These are phyloP conservation scores for Seriola aureovittata DNA, from an alignment of 2,113 vertebrate genomes.

Conservation along the genomic window DNA sequence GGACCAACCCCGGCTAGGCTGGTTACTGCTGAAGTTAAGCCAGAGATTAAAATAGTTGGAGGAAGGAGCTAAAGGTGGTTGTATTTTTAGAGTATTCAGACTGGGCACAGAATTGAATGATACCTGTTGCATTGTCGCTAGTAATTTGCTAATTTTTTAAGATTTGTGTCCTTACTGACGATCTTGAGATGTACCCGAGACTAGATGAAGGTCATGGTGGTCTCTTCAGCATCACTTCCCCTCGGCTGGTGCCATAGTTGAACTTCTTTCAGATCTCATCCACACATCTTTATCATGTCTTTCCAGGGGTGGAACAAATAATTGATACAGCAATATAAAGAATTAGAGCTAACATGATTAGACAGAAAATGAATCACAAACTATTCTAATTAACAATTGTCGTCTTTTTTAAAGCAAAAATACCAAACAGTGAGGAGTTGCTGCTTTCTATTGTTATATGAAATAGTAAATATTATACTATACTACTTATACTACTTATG, in stretches of 20 bases:
- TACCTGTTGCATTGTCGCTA: background rate
- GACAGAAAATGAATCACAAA: too few species aligned
- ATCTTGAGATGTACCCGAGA: background rate
- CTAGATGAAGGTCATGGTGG: background rate
- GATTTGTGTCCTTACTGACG: background rate
- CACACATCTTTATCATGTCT: background rate
- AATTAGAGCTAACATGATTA: background rate
- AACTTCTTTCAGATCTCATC: background rate
- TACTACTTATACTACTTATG: too few species aligned
- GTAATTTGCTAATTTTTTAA: too few species aligned
- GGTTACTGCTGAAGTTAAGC: constrained; percentile 39
- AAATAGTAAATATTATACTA: too few species aligned
- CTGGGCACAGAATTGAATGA: constrained; percentile 11
- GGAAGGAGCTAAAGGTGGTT: constrained; percentile 29
- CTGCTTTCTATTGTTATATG: background rate
- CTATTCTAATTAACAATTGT: too few species aligned
- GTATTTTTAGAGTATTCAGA: constrained; percentile 58
- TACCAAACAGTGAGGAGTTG: background rate
- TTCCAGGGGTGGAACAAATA: background rate
- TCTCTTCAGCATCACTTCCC: background rate
- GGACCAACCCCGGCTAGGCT: constrained; percentile 11
- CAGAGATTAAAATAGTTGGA: constrained; percentile 57
- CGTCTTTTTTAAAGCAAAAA: too few species aligned
- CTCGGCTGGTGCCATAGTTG: background rate
- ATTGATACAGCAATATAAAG: background rate